Evolutionary conservation across 2,888 invertebrate species (phyloP).

Genomic region (Notodonta dromedarius): DNA sequence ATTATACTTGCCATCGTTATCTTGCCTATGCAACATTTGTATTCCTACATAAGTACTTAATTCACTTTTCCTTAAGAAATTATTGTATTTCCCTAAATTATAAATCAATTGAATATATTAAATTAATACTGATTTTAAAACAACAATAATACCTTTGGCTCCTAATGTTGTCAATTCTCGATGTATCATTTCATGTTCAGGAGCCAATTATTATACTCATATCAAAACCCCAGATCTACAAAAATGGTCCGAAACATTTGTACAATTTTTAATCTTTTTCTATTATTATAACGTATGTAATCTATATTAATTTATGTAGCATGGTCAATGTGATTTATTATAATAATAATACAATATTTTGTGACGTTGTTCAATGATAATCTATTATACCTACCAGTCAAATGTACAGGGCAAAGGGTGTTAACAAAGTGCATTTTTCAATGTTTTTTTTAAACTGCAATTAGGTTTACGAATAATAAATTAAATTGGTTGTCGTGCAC

Average conservation of each 20-base stretch:
- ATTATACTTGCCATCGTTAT: constrained; percentile 24
- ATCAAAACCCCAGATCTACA: constrained; percentile 18
- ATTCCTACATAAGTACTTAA: background rate
- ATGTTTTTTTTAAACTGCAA: background rate
- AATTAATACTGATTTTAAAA: too few relatives aligned
- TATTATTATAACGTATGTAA: constrained; percentile 2
- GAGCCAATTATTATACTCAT: constrained; percentile 14
- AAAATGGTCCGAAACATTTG: constrained; percentile 9
- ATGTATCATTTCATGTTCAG: constrained; percentile 4
- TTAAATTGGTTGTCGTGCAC: background rate
- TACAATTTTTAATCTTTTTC: background rate
- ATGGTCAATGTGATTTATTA: constrained; percentile 28
- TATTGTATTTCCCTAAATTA: background rate
- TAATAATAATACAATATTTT: constrained; percentile 16
- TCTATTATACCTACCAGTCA: background rate
- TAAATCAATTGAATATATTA: too few relatives aligned
- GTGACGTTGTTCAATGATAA: constrained; percentile 12
- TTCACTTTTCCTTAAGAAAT: background rate
- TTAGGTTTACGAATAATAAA: background rate
- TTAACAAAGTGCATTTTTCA: constrained; percentile 1
- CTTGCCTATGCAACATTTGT: constrained; percentile 21
- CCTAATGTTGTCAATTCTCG: constrained; percentile 20
- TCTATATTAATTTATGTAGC: constrained; percentile 21
- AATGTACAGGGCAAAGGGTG: background rate
- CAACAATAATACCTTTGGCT: background rate